These are phyloP conservation scores for Anguilla marmorata DNA, from an alignment of 2,797 vertebrate species.

Conservation along the genomic window DNA sequence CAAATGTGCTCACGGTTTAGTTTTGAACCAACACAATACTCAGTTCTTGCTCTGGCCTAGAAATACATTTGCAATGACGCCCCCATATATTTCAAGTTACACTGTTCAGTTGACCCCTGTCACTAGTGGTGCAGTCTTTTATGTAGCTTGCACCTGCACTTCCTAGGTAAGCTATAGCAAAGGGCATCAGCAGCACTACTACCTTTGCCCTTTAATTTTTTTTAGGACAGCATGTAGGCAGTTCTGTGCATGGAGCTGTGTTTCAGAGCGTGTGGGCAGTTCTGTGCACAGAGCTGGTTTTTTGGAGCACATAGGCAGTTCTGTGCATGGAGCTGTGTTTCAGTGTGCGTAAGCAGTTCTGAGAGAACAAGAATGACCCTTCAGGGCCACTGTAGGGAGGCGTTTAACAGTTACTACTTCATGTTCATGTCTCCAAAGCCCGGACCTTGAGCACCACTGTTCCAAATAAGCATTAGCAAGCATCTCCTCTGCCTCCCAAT, in stretches of 20 bases:
- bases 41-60: not conserved
- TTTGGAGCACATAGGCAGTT: no score
- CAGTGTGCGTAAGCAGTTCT: no score
- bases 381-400: not conserved
- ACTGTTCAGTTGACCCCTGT: not conserved
- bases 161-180: not conserved
- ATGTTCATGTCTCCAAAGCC: not conserved
- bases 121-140: not conserved
- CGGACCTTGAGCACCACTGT: not conserved
- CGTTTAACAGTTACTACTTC: not conserved
- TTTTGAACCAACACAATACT: not conserved
- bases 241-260: no score
- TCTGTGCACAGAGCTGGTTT: no score
- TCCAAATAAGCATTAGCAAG: not conserved
- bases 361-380: no score
- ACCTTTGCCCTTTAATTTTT: not conserved
- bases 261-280: no score
- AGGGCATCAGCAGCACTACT: not conserved
- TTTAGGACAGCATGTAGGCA: no score
- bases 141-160: not conserved
- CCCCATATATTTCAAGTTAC: not conserved
- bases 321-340: no score
- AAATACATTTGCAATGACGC: not conserved
- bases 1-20: not conserved
- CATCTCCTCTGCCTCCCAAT: conserved; percentile 10